Evolutionary conservation across 2,113 vertebrate species (phyloP), one percentile per base, ranked within the genome.

Genomic region (Zingel zingel): DNA sequence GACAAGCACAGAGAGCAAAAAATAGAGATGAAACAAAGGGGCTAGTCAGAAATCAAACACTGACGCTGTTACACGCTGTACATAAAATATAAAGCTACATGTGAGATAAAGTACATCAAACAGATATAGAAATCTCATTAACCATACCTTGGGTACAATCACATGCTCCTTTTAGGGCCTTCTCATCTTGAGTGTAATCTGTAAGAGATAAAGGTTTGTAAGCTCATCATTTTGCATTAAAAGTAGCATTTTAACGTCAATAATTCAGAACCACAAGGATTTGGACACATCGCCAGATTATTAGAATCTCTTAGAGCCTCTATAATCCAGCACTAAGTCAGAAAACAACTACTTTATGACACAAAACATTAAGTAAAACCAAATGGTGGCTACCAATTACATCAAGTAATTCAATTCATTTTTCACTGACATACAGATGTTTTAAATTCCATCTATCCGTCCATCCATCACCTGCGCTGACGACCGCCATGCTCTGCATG

Each of bases 141-240:
- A 89, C 88, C 79, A 86, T 94, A 99, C 98, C 95, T 95, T 98
- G 96, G 59, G 93, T 94, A 88, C 98, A 99, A 90, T 99, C 98
- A 21, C 98, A 99, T 0, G 93, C 94, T 63, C 98, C 98, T 86
- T 97, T 96, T 73, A 99, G 93, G 0, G 96, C 97, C 78, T 99
- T 99, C 93, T 98, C 97, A 0, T 99, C 98, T 87, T 97, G 96
- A 79, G 97, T 99, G 95, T 98, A 98, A 93, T 99, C 98, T 99
- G 96, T 10, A 87, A 79, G 51, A 88, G 19, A 78, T 3, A 15
- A 27, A 33, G 19, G 2, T 27, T 48, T 58, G 19, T 86, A 27
- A 76, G 23, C 23, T 33, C 13, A 16, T 66, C 3, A 67, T 47
- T 65, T 62, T 39, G 13, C 19, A 51, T 69, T 48, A 47, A 59